These are phyloP conservation scores for Irena cyanogastra DNA, from an alignment of 2,113 vertebrate species.

Conservation along the genomic window DNA sequence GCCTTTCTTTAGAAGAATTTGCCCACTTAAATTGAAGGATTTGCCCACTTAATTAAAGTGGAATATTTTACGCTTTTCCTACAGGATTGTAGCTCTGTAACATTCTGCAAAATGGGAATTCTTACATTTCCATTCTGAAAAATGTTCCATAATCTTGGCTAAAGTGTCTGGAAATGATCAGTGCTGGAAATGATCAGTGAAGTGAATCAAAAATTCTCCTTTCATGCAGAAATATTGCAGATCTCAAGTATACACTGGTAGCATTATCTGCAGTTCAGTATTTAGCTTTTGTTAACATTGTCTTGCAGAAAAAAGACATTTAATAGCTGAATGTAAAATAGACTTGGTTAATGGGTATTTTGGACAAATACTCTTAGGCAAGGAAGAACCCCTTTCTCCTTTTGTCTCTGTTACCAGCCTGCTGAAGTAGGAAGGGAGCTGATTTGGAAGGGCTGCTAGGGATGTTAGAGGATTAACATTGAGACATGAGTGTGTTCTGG, in stretches of 20 bases:
- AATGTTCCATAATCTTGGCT: not conserved
- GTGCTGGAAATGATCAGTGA: not conserved
- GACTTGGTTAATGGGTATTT: not conserved
- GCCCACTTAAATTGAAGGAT: not conserved
- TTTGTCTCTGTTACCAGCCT: not conserved
- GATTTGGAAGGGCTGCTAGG: not conserved
- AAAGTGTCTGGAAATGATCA: not conserved
- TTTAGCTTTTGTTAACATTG: not conserved
- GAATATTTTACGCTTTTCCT: not conserved
- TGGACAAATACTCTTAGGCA: not conserved
- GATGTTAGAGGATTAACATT: not conserved
- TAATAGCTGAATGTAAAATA: not conserved
- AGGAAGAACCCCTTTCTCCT: not conserved
- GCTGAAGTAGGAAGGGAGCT: not conserved
- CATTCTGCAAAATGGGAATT: not conserved
- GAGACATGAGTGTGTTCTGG: not conserved
- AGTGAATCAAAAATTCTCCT: not conserved
- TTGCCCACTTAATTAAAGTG: not conserved
- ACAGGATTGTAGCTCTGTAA: not conserved
- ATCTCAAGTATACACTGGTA: not conserved
- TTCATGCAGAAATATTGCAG: not conserved
- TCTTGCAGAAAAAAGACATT: not conserved
- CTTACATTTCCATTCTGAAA: not conserved
- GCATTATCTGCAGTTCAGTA: not conserved
- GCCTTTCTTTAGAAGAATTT: not conserved